Conservation (phyloP, 2,888 invertebrate species). For the Sturmia bella region DNA sequence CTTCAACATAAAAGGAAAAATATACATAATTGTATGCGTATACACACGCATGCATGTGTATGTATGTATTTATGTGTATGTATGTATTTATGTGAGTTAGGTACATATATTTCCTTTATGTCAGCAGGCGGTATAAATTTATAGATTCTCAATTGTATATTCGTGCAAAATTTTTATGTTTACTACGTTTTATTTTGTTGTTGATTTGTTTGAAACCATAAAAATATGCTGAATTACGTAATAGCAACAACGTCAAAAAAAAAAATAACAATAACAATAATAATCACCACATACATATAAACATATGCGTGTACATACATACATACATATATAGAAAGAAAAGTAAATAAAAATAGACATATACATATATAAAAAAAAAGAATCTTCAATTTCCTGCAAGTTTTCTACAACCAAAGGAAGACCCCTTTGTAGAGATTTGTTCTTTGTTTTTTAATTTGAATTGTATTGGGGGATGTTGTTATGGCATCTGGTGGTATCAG, state of each 20-base stretch:
- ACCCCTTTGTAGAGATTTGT: too few relatives aligned
- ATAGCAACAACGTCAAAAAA: too few relatives aligned
- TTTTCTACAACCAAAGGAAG: too few relatives aligned
- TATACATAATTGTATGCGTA: background rate
- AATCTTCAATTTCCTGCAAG: too few relatives aligned
- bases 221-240: slow-evolving; percentile 8
- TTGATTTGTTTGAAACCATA: background rate
- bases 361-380: background rate
- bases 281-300: background rate
- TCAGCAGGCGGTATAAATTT: background rate
- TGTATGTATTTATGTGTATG: background rate
- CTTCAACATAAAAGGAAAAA: background rate
- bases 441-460: background rate
- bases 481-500: too few relatives aligned
- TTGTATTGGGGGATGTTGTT: too few relatives aligned
- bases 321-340: background rate
- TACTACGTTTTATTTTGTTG: background rate
- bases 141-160: background rate
- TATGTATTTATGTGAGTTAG: background rate
- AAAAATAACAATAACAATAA: background rate
- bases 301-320: background rate
- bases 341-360: too few relatives aligned
- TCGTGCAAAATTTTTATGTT: background rate
- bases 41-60: background rate
- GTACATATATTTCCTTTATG: slow-evolving; percentile 1